Evolutionary conservation across 2,888 invertebrate genomes (phyloP).

Genomic region (Bombyx huttoni): DNA sequence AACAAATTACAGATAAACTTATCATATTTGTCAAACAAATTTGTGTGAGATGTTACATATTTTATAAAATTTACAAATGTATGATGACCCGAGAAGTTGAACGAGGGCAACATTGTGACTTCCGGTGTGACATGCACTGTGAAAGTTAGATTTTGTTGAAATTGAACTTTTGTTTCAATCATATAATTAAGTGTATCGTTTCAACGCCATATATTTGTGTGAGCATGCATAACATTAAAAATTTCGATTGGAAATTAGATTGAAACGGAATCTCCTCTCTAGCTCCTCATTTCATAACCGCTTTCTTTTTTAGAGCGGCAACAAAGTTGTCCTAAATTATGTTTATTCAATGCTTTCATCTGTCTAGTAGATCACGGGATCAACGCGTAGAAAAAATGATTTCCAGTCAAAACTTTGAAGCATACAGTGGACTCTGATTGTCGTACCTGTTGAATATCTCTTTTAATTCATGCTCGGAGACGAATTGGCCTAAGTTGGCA

Average conservation of each 20-base stretch:
- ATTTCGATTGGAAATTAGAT: slow-evolving; percentile 33
- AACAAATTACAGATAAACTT: neutral
- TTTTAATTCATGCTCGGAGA: slow-evolving; percentile 98
- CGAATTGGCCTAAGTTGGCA: slow-evolving; percentile 97
- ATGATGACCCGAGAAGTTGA: slow-evolving; percentile 37
- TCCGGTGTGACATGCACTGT: slow-evolving; percentile 67
- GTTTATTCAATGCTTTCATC: slow-evolving; percentile 2
- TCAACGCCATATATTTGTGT: slow-evolving; percentile 16
- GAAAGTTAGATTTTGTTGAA: slow-evolving; percentile 31
- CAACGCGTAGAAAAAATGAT: slow-evolving; percentile 6
- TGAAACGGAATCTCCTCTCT: neutral
- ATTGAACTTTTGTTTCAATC: slow-evolving; percentile 11
- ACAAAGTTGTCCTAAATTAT: neutral
- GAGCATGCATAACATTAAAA: slow-evolving; percentile 38
- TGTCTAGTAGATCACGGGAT: neutral
- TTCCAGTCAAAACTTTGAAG: slow-evolving; percentile 25
- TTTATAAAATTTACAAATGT: slow-evolving; percentile 35
- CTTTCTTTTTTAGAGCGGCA: too few species aligned
- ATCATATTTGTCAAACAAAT: slow-evolving; percentile 14
- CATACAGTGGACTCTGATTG: slow-evolving; percentile 6
- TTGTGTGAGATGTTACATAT: slow-evolving; percentile 34
- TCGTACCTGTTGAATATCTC: slow-evolving; percentile 96
- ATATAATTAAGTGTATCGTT: slow-evolving; percentile 5
- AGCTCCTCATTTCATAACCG: too few species aligned
- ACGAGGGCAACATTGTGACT: slow-evolving; percentile 49